Evolutionary conservation across 2,888 invertebrate species (phyloP), one percentile per base, ranked within the genome.

Genomic region (Elegia similella): DNA sequence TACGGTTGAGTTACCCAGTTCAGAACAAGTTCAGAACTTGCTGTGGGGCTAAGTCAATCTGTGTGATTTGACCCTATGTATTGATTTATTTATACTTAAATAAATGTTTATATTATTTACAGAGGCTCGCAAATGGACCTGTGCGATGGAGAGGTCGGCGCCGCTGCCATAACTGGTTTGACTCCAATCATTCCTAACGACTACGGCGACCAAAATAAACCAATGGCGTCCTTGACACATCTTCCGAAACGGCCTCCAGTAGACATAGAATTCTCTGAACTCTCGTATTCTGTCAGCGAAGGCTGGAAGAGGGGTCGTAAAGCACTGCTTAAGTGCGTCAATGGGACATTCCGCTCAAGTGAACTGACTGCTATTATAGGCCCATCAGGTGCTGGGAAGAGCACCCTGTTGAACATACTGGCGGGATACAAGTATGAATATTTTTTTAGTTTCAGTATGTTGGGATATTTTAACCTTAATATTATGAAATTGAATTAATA

Each of bases 301-400:
- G 96, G 96, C 15, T 92, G 95, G 64, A 93, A 94, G 78, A 93
- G 95, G 65, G 96, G 96, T 7, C 95, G 95, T 82, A 98, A 98
- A 84, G 95, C 96, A 12, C 95, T 98, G 72, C 89, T 98, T 67
- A 98, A 97, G 88, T 94, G 95, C 69, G 95, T 98, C 58, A 96
- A 96, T 72, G 98, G 98, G 7, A 95, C 95, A 76, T 97, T 98
- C 81, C 93, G 94, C 68, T 96, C 96, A 62, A 97, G 98, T n/a
- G 97, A 98, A 77, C 92, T 98, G 68, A 97, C 98, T 0, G 98
- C 98, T 32, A 98, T 98, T 60, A 98, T 98, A 98, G 98, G 98
- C 34, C 98, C 98, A 32, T 98, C 98, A 0, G 94, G 94, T 0
- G 94, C 94, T 12, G 94, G 94, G 46, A 96, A 96, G 75, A 96